phyloP scores from a whole-genome alignment of 2,113 vertebrate genomes.

The Acanthisitta chloris region DNA sequence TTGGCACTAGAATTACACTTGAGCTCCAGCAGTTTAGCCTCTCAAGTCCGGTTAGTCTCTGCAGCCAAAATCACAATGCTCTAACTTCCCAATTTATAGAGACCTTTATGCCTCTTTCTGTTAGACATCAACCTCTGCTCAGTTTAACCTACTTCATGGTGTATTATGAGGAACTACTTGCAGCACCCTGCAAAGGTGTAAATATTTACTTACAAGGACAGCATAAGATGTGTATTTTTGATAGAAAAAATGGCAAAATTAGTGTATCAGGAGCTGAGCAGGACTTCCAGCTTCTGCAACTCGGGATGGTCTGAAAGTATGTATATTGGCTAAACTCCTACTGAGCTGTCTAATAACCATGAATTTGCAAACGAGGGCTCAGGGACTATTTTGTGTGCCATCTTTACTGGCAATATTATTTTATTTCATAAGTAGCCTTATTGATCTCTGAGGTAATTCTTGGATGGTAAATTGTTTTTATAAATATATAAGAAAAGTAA shows the following conservation, averaged over 20 bases:
- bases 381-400: neutral
- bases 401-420: neutral
- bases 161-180: neutral
- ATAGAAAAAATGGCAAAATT: neutral
- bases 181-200: neutral
- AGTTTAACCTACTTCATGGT: neutral
- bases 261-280: neutral
- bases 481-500: neutral
- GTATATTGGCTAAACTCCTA: neutral
- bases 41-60: constrained; percentile 8
- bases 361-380: neutral
- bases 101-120: neutral
- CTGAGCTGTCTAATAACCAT: neutral
- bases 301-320: neutral
- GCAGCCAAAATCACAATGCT: constrained; percentile 57
- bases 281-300: neutral
- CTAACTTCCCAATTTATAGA: constrained; percentile 39
- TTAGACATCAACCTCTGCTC: neutral
- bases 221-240: neutral
- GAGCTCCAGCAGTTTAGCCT: constrained; percentile 57
- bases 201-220: neutral
- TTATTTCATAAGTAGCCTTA: neutral
- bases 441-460: neutral
- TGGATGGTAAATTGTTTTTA: neutral
- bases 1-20: constrained; percentile 60